Base-by-base conservation (phyloP, 2,888 invertebrate species). In the Yponomeuta cagnagella region DNA sequence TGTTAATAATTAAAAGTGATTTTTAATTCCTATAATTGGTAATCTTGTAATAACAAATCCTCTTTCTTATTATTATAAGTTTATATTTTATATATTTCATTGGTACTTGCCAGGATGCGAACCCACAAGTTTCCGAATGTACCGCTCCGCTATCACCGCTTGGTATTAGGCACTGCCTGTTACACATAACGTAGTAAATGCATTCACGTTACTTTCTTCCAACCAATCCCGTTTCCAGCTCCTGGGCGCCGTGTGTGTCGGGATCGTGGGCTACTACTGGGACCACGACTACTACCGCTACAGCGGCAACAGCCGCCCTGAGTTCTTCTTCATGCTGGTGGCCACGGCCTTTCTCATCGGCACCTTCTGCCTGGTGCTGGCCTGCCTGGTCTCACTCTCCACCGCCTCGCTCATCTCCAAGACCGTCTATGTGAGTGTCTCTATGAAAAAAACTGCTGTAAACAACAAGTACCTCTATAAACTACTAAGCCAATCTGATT, bases 371-470 rank as follows among this genome's bases (percentile, higher is more conserved):
- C 83, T 97, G 65, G 85, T 97, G 64, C 79, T 95, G 5, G 94
- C 97, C 0, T 97, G 96, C 76, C 77, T 97, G n/a, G 89, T 95
- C 48, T 97, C 97, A 1, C 90, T 97, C 69, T 94, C 96, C 23
- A 96, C 97, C 0, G 95, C 96, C n/a, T 95, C 96, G 52, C 95
- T 97, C 76, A 94, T 97, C 78, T 94, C 96, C 1, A 97, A 97
- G 90, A 97, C 96, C 1, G 93, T 95, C 74, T 95, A 94, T 78
- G 96, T 96, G 87, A 95, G 96, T 95, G 81, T n/a, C 31, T 52
- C 15, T 58, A 58, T 12, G 15, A 58, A 58, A 58, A 52, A 15
- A 58, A 58, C 15, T 15, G 15, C 12, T 12, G 1, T 58, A 58
- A 3, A 43, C 43, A 43, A 43, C 43, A 8, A 43, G 43, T 5